These are phyloP conservation scores for Muscidifurax raptorellus DNA, from an alignment of 1,140 invertebrate genomes.

Conservation along the genomic window DNA sequence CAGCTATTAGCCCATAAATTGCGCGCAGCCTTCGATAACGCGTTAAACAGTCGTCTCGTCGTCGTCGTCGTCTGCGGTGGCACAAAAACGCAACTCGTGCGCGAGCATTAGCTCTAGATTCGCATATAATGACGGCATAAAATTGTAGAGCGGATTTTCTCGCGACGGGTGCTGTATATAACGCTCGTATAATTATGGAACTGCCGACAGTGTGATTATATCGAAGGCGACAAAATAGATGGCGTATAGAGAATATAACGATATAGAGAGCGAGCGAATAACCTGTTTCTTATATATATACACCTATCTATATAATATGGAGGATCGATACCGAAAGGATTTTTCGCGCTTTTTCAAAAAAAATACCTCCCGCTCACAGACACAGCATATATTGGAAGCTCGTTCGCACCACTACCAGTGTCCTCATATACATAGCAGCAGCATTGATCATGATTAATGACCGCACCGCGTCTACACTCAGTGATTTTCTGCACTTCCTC, in stretches of 20 bases:
- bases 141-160: not conserved
- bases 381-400: not conserved
- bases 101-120: not conserved
- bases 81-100: not conserved
- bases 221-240: conserved; percentile 29
- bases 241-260: not conserved
- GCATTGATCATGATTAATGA: conserved; percentile 8
- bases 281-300: not conserved
- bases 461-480: conserved; percentile 6
- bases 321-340: too few relatives aligned
- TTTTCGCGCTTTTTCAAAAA: too few relatives aligned
- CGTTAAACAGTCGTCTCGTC: not conserved
- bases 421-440: too few relatives aligned
- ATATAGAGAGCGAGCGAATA: not conserved
- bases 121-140: conserved; percentile 1
- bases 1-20: not conserved
- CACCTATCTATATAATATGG: too few relatives aligned
- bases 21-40: not conserved
- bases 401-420: not conserved
- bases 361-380: too few relatives aligned
- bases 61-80: too few relatives aligned
- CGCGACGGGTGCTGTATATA: not conserved
- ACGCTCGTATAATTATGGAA: conserved; percentile 9
- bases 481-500: conserved; percentile 28
- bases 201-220: conserved; percentile 32